These are phyloP conservation scores for Anthonomus grandis DNA, from an alignment of 1,140 invertebrate genomes.

Conservation along the genomic window DNA sequence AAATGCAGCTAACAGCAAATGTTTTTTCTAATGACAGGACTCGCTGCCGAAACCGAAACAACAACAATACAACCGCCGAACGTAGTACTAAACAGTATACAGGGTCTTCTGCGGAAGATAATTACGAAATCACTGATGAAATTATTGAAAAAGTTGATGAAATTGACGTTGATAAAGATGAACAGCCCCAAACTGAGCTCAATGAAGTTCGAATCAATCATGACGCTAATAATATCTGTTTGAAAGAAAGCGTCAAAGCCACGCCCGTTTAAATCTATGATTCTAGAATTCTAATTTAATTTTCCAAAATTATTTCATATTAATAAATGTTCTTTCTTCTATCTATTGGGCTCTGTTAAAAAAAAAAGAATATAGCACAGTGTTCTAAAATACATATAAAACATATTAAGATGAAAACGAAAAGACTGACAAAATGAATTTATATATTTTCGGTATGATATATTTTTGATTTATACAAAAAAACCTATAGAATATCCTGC, in stretches of 20 bases:
- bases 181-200: constrained; percentile 16
- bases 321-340: too few relatives aligned
- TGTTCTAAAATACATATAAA: constrained; percentile 14
- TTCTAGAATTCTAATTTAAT: too few relatives aligned
- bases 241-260: too few relatives aligned
- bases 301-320: too few relatives aligned
- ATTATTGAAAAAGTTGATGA: too few relatives aligned
- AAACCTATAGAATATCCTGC: constrained; percentile 23
- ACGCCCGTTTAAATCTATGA: too few relatives aligned
- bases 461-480: constrained; percentile 12
- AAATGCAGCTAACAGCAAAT: too few relatives aligned
- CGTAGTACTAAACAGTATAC: constrained; percentile 27
- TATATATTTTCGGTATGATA: constrained; percentile 22
- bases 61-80: too few relatives aligned
- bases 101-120: constrained; percentile 22
- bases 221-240: too few relatives aligned
- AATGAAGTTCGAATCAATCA: constrained; percentile 19
- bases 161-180: not conserved
- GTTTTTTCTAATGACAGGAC: constrained; percentile 28
- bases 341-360: too few relatives aligned
- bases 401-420: constrained; percentile 29
- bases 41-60: constrained; percentile 26
- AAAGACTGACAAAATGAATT: constrained; percentile 31
- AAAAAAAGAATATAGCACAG: too few relatives aligned
- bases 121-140: too few relatives aligned